Percentiles rank a stretch among this genome's conserved stretches.
phyloP scores from a whole-genome alignment of 53 echinoderm and acorn worm species.

The Holothuria scabra region DNA sequence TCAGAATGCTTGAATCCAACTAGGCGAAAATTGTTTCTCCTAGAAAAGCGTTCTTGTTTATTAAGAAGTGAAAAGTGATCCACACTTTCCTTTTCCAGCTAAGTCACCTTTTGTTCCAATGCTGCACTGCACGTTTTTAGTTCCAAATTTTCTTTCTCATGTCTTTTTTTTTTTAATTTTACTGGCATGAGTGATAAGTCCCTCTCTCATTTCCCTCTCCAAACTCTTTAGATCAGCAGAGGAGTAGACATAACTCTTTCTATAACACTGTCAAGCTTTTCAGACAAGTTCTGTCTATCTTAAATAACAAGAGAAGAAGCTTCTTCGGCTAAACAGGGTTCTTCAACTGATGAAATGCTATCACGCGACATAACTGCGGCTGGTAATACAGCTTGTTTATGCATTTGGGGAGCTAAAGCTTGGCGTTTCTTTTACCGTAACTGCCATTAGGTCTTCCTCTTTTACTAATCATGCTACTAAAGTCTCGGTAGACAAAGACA shows the following conservation, averaged over 20 bases:
- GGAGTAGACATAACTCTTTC: neutral
- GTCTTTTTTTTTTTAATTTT: slow-evolving; percentile 9
- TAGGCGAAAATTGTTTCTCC: too few relatives aligned
- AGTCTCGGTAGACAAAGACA: too few relatives aligned
- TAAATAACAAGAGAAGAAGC: neutral
- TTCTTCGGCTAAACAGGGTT: neutral
- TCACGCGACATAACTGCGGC: neutral
- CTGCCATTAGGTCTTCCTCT: slow-evolving; percentile 12
- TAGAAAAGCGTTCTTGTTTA: too few relatives aligned
- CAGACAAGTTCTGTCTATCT: neutral
- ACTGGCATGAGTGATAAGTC: neutral
- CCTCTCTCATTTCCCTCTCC: neutral
- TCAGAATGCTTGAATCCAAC: too few relatives aligned
- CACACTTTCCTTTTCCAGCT: neutral
- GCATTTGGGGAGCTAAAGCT: slow-evolving; percentile 8
- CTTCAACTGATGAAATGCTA: neutral
- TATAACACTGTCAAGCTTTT: neutral
- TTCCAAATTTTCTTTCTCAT: neutral
- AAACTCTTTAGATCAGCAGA: slow-evolving; percentile 5
- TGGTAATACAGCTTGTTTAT: neutral
- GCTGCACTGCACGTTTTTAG: neutral
- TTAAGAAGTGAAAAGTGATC: too few relatives aligned
- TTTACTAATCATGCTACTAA: neutral
- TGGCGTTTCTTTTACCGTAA: slow-evolving; percentile 2
- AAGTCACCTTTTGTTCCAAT: neutral